Evolutionary conservation across 2,888 invertebrate species (phyloP), one percentile per base, ranked within the genome.

Genomic region (Furcula furcula): DNA sequence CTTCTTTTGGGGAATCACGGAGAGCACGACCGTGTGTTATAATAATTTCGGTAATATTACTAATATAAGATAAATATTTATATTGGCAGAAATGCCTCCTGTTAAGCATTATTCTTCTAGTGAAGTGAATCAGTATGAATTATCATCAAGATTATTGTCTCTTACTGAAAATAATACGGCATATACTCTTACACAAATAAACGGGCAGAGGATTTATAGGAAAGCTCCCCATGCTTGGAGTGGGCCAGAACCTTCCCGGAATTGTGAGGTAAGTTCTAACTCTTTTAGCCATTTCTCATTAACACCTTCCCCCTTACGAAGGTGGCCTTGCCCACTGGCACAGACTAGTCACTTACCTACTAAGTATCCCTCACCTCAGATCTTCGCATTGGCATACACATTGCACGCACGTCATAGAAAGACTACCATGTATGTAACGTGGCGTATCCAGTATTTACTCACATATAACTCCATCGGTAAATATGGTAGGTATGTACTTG

Each of bases 181-280:
- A 0, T 88, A 88, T 62, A 88, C 86, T 45, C 69, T 87, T 43
- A 84, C 84, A 29, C 93, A 93, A 82, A 91, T 92, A 67, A 94
- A 93, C 77, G 93, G 93, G 7, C 93, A 94, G 74, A 76, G 93
- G 50, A 91, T 91, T 65, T 93, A 90, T 68, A 92, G 92, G 48
- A 86, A 85, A 40, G 92, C 92, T 29, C 91, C 92, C 9, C 89
- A 90, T 37, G 82, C 84, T 29, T 87, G 89, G 82, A 75, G 63
- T 33, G 89, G 88, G 19, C 86, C 90, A 7, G 86, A 88, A 51
- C 86, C 91, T 10, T 91, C 85, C 1, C 90, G 92, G 56, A 92
- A 91, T 52, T 91, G 92, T 70, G 94, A 94, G 86, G 90, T 92
- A 76, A 76, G 69, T 27, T n/a, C 7, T n/a, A n/a, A n/a, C n/a